A percentile compares a stretch with the other conserved stretches of the same genome.
Conservation (phyloP, 1,140 invertebrate species). For the Hyposmocoma kahamanoa region DNA sequence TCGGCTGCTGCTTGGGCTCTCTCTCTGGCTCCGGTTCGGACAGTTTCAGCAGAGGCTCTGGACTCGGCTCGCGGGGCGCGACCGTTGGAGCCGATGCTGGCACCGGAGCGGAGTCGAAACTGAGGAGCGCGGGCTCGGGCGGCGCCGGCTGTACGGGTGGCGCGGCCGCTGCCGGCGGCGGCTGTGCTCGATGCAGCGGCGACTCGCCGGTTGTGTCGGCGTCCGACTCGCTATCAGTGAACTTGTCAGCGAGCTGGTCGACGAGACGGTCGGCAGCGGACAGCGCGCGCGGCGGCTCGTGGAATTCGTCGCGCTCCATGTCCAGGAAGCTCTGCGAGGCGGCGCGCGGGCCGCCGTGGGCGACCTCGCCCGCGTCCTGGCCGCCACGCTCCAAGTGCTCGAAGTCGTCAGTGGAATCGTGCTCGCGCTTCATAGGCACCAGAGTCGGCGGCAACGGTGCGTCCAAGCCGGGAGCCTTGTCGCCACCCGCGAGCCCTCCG, state of each 20-base stretch:
- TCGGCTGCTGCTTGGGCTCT: conserved; percentile 39
- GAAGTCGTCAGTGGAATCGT: conserved; percentile 82
- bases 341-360: conserved; percentile 39
- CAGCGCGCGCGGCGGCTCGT: conserved; percentile 49
- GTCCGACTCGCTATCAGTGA: conserved; percentile 73
- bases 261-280: conserved; percentile 38
- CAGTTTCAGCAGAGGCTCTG: conserved; percentile 12
- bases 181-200: conserved; percentile 41
- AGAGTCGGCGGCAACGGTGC: conserved; percentile 20
- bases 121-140: conserved; percentile 17
- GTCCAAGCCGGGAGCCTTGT: conserved; percentile 28
- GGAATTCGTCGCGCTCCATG: conserved; percentile 66
- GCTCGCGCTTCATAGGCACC: conserved; percentile 72
- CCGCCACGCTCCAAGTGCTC: conserved; percentile 77
- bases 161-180: conserved; percentile 20
- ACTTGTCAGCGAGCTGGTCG: conserved; percentile 66
- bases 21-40: conserved; percentile 32
- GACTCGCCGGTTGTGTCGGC: conserved; percentile 56
- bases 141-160: conserved; percentile 6
- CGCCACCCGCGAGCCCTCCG: conserved; percentile 47
- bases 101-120: conserved; percentile 15
- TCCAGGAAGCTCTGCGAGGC: conserved; percentile 73
- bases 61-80: conserved; percentile 26
- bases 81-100: conserved; percentile 22
- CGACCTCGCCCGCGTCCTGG: conserved; percentile 40